Conservation (phyloP, 1,140 invertebrate species). For the Oncopeltus fasciatus region DNA sequence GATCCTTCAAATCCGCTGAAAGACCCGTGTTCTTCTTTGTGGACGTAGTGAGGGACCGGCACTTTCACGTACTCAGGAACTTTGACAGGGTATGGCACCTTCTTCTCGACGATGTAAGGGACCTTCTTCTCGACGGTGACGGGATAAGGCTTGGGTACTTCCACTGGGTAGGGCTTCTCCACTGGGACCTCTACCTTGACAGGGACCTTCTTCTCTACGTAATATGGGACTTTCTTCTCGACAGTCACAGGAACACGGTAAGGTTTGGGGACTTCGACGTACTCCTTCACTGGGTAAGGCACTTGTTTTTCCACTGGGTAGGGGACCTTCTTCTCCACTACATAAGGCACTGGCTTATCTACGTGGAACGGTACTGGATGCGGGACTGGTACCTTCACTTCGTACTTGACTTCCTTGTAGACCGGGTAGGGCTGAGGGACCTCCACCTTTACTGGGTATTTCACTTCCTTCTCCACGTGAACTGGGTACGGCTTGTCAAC, state of each 20-base stretch:
- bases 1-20: neutral
- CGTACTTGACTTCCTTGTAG: neutral
- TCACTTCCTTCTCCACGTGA: neutral
- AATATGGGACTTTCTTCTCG: neutral
- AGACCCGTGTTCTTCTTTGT: neutral
- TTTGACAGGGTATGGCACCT: neutral
- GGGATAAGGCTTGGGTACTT: neutral
- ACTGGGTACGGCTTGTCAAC: neutral
- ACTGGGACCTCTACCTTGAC: neutral
- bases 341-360: neutral
- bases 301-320: neutral
- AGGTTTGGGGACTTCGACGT: neutral
- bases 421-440: neutral
- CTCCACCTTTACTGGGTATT: neutral
- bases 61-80: neutral
- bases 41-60: neutral
- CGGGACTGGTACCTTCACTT: neutral
- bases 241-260: neutral
- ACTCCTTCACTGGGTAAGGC: neutral
- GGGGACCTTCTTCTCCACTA: neutral
- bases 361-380: neutral
- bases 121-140: constrained; percentile 1
- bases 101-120: neutral
- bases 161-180: neutral
- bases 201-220: constrained; percentile 1